Percentiles rank a stretch among this genome's conserved stretches.
phyloP scores from a whole-genome alignment of 2,888 invertebrate genomes.

The Rhagonycha lutea region DNA sequence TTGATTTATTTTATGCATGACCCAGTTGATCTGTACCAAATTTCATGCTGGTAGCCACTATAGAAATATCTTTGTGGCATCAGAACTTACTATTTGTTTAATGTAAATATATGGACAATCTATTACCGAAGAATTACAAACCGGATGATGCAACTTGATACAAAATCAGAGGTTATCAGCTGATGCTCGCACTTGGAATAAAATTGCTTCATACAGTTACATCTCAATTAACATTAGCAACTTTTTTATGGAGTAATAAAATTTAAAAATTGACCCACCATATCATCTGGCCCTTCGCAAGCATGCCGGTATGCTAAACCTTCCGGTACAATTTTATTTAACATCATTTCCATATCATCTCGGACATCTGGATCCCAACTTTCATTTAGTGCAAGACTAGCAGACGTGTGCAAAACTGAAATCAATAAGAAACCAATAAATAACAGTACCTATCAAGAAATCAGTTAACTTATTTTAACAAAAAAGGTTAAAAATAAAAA shows the following conservation, averaged over 20 bases:
- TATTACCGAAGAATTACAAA: neutral
- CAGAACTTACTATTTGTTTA: too few relatives aligned
- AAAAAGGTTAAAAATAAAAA: neutral
- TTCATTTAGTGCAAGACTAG: conserved; percentile 95
- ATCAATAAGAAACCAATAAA: neutral
- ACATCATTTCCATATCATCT: conserved; percentile 99
- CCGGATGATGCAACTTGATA: neutral
- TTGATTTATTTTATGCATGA: too few relatives aligned
- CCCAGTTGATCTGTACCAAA: too few relatives aligned
- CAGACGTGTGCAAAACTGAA: conserved; percentile 96
- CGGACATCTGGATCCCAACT: conserved; percentile 98
- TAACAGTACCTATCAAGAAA: neutral
- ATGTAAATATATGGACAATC: too few relatives aligned
- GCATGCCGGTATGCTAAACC: conserved; percentile 94
- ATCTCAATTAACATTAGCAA: too few relatives aligned
- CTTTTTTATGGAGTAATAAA: neutral
- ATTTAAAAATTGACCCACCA: conserved; percentile 67
- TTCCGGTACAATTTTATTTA: conserved; percentile 98
- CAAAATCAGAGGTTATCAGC: neutral
- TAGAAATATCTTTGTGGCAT: too few relatives aligned
- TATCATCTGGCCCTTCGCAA: conserved; percentile 98
- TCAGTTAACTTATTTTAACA: neutral
- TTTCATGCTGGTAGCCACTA: too few relatives aligned
- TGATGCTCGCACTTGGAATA: neutral
- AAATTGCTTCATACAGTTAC: neutral